Evolutionary conservation across 2,888 invertebrate species (phyloP), one percentile per base, ranked within the genome.

Genomic region (Limulus polyphemus): DNA sequence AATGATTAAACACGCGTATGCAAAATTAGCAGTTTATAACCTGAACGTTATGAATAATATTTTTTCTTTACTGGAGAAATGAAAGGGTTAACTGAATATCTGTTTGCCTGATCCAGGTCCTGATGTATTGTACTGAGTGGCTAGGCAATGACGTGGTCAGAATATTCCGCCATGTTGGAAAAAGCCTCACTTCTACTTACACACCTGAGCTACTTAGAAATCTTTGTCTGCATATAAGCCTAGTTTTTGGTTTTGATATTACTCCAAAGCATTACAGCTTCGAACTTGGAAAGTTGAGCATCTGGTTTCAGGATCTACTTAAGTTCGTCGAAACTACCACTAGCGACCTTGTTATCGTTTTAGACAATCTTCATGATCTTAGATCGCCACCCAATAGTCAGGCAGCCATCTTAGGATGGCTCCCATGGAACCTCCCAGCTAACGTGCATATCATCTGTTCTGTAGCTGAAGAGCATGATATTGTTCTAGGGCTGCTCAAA

Each of bases 211-310:
- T 90, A 63, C 75, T 90, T 62, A 80, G 90, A 70, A 84, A 88
- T 16, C 83, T 88, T 73, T 90, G 89, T 77, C 86, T 89, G 76
- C 89, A 90, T 75, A 83, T 89, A 72, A 86, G 87, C 59, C 86
- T 88, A 71, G 83, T 88, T 59, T 81, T 87, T 62, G 85, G 88
- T 73, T 68, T 71, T 82, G 85, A 78, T 55, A 68, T 69, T 16
- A 67, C 62, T 10, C 88, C 89, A 10, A 86, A 87, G 73, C 88
- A 89, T 70, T 88, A 88, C 17, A 88, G 87, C 67, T 89, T 88
- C 72, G 89, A 90, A 78, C 88, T 88, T 5, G 77, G 88, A 62
- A 88, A 89, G 73, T 84, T 89, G 69, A 88, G 87, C 77, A 88
- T 87, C 75, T 90, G 90, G 89, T 88, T 89, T 75, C 87, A 86